A percentile compares a stretch with the other conserved stretches of the same genome.
Conservation (phyloP, 2,888 invertebrate genomes). For the Temnothorax rugatulus region DNA sequence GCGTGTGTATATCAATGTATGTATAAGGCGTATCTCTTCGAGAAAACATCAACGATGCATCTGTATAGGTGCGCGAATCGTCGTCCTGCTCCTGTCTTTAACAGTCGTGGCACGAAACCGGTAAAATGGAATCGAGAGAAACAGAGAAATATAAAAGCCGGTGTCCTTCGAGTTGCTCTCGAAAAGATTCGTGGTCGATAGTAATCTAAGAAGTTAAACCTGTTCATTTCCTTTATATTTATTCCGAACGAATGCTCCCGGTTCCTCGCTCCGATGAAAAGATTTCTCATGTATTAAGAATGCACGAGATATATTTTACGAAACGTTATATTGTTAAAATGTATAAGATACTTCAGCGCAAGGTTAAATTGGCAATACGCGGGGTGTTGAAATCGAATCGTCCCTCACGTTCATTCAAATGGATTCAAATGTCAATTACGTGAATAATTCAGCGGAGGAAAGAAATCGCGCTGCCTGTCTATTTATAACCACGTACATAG, state of each 20-base stretch:
- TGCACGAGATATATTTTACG: neutral
- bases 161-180: constrained; percentile 16
- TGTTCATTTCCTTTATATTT: constrained; percentile 17
- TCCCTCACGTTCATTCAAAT: neutral
- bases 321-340: neutral
- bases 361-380: neutral
- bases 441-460: neutral
- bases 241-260: neutral
- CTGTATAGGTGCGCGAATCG: neutral
- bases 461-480: neutral
- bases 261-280: neutral
- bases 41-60: neutral
- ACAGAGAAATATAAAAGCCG: too few relatives aligned
- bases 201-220: constrained; percentile 23
- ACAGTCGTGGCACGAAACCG: constrained; percentile 2
- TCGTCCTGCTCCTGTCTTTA: neutral
- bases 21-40: neutral
- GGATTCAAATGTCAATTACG: constrained; percentile 9
- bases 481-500: neutral
- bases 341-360: neutral
- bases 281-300: neutral
- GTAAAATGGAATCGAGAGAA: constrained; percentile 13
- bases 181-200: constrained; percentile 11
- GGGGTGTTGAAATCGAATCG: neutral
- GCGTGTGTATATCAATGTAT: neutral